A percentile compares a stretch with the other conserved stretches of the same genome.
Evolutionary conservation across 2,113 vertebrate species (phyloP).

Genomic region (Serilophus lunatus): DNA sequence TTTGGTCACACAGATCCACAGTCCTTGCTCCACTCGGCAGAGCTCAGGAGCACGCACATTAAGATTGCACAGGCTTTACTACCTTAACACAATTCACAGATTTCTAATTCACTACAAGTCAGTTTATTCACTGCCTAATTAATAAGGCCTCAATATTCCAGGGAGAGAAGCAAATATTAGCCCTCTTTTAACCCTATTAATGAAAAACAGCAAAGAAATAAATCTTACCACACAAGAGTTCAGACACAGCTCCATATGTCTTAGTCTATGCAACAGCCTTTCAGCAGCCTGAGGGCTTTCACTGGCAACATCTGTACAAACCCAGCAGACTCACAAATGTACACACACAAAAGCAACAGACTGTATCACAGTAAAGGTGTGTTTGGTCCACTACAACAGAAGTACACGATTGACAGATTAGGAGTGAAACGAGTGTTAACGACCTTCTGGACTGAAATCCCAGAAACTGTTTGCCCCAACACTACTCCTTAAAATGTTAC

Average conservation of each 20-base stretch:
- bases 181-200: background rate
- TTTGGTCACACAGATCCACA: background rate
- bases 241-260: background rate
- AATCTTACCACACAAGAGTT: background rate
- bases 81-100: background rate
- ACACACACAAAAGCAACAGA: background rate
- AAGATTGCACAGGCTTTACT: background rate
- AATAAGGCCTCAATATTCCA: background rate
- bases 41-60: background rate
- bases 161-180: background rate
- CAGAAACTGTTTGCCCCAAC: background rate
- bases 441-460: background rate
- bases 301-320: background rate
- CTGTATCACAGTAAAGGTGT: rapidly evolving
- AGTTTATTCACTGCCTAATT: background rate
- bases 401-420: background rate
- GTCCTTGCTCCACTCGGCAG: background rate
- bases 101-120: background rate
- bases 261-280: background rate
- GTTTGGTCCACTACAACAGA: background rate
- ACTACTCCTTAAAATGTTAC: background rate
- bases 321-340: background rate
- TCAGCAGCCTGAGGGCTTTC: background rate
- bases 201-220: background rate
- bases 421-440: background rate